These are phyloP conservation scores for Anas georgica DNA, from an alignment of 2,797 vertebrate species.

Conservation along the genomic window DNA sequence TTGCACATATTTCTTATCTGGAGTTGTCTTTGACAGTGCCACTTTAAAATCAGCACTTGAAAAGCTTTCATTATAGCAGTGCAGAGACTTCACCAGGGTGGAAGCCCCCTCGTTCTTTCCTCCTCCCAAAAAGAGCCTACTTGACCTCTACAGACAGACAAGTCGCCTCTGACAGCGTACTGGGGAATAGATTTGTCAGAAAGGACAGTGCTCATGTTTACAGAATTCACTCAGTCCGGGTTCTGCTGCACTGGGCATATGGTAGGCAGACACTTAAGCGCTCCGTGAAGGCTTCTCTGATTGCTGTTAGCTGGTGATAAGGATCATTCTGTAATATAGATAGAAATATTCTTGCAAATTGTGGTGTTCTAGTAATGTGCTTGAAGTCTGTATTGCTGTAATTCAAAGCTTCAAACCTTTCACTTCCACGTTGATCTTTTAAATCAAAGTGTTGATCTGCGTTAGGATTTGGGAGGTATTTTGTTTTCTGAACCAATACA, in stretches of 20 bases:
- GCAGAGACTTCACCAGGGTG: background rate
- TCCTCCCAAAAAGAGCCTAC: background rate
- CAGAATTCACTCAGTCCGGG: background rate
- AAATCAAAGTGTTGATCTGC: background rate
- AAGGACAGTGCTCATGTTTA: background rate
- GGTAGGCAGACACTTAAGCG: background rate
- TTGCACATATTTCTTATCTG: fast-evolving
- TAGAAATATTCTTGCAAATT: background rate
- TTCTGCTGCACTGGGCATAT: background rate
- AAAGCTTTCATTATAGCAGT: background rate
- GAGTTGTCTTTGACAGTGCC: background rate
- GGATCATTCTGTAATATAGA: background rate
- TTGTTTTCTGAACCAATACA: background rate
- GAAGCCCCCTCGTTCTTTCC: background rate
- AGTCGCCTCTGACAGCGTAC: background rate
- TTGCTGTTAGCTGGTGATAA: background rate
- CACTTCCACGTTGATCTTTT: background rate
- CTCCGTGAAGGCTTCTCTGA: background rate
- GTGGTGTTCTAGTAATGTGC: background rate
- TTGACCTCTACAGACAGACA: background rate
- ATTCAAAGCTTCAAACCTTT: background rate
- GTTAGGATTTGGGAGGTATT: background rate
- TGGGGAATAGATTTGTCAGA: background rate
- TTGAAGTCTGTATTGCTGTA: background rate
- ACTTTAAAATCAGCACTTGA: background rate